These are phyloP conservation scores for Vipera latastei DNA, from an alignment of 2,797 vertebrate species.

Conservation along the genomic window DNA sequence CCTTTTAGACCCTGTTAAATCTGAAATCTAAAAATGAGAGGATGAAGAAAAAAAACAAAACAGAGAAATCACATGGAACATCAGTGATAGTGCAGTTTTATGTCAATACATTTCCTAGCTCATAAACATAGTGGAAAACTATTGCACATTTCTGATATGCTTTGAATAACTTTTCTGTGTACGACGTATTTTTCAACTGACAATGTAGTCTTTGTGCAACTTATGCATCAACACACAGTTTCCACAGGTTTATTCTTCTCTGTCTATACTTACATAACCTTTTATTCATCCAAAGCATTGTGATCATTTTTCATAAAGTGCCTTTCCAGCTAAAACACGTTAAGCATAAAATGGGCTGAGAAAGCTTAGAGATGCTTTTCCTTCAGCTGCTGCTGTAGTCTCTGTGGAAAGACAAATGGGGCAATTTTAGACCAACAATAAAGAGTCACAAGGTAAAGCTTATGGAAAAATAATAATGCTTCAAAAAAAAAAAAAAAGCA, in stretches of 20 bases:
- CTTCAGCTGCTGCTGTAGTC: neutral
- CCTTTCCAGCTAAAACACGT: neutral
- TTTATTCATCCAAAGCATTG: neutral
- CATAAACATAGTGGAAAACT: constrained; percentile 10
- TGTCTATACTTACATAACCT: neutral
- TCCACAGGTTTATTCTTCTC: constrained; percentile 1
- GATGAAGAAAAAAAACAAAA: too few species aligned
- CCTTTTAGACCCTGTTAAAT: neutral
- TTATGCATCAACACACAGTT: constrained; percentile 1
- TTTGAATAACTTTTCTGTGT: constrained; percentile 31
- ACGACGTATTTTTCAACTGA: constrained; percentile 13
- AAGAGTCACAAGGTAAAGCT: neutral
- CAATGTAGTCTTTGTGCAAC: neutral
- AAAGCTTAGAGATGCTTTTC: neutral
- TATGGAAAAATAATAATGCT: neutral
- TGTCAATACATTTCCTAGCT: constrained; percentile 24
- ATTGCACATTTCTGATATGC: constrained; percentile 10
- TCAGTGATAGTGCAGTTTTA: constrained; percentile 17
- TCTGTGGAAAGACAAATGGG: neutral
- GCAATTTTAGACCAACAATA: neutral
- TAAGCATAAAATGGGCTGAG: constrained; percentile 10
- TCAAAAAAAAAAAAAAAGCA: neutral
- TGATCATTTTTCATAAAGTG: constrained; percentile 11
- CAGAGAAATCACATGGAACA: neutral
- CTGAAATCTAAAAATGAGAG: constrained; percentile 10